Percentiles rank a stretch among this genome's conserved stretches.
Evolutionary conservation across 2,113 vertebrate genomes (phyloP).

Genomic region (Nesogale talazaci): DNA sequence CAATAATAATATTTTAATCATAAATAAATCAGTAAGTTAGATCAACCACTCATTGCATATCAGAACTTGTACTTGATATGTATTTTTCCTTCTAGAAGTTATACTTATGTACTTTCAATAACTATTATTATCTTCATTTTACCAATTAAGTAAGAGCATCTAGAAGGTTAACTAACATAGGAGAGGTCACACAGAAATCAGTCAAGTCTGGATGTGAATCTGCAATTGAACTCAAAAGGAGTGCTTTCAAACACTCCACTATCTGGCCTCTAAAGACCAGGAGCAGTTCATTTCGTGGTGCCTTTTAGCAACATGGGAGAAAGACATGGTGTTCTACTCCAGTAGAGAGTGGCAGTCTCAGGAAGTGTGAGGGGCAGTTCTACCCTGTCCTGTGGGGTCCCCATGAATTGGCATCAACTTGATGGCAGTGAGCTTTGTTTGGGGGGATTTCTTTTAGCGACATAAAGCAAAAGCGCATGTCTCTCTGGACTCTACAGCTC

Average conservation of each 20-base stretch:
- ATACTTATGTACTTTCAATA: not conserved
- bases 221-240: not conserved
- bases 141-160: constrained; percentile 5
- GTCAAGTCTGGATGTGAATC: not conserved
- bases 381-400: no score
- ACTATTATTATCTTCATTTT: constrained; percentile 34
- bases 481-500: constrained; percentile 29
- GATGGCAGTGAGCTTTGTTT: no score
- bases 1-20: not conserved
- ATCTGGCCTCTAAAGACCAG: not conserved
- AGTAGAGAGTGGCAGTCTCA: no score
- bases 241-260: not conserved
- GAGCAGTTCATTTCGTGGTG: not conserved
- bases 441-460: not conserved
- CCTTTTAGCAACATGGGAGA: not conserved
- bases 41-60: not conserved
- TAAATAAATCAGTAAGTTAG: not conserved
- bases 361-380: no score
- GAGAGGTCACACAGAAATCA: not conserved
- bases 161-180: not conserved
- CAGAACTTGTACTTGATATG: not conserved
- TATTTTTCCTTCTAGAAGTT: not conserved
- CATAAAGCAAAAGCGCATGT: not conserved
- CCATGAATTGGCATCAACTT: no score
- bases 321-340: no score